phyloP scores from a whole-genome alignment of 2,888 invertebrate species.

The Tetropium fuscum region DNA sequence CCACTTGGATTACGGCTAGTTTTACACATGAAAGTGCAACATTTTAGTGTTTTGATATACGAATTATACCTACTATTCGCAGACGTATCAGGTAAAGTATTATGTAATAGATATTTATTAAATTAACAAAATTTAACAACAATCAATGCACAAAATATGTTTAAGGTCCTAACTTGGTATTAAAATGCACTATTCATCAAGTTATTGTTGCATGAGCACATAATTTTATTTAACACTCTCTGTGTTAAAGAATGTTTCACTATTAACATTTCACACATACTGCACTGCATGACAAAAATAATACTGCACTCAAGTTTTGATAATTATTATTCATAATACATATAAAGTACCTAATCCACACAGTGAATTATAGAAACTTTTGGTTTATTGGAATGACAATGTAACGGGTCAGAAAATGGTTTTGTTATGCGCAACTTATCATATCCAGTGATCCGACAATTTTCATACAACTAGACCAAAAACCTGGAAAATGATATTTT shows the following conservation, averaged over 20 bases:
- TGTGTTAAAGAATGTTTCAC: too few species aligned
- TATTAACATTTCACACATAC: background rate
- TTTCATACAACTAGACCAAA: too few species aligned
- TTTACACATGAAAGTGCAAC: background rate
- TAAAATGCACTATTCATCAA: too few species aligned
- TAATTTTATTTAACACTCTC: too few species aligned
- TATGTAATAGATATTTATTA: background rate
- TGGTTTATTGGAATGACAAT: background rate
- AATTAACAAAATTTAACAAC: background rate
- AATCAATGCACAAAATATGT: background rate
- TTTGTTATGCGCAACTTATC: background rate
- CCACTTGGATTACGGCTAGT: slow-evolving; percentile 8
- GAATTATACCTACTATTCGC: background rate
- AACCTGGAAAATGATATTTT: background rate
- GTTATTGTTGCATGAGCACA: too few species aligned
- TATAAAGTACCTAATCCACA: slow-evolving; percentile 13
- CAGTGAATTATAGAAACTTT: slow-evolving; percentile 16
- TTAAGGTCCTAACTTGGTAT: too few species aligned
- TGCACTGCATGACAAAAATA: slow-evolving; percentile 4
- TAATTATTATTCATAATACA: too few species aligned
- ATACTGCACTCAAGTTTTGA: too few species aligned
- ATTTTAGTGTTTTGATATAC: background rate
- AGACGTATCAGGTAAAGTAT: slow-evolving; percentile 26
- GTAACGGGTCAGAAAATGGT: background rate
- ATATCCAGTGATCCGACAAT: too few species aligned